Percentiles rank a stretch among this genome's conserved stretches.
Evolutionary conservation across 1,140 invertebrate species (phyloP).

Genomic region (Drosophila lowei): DNA sequence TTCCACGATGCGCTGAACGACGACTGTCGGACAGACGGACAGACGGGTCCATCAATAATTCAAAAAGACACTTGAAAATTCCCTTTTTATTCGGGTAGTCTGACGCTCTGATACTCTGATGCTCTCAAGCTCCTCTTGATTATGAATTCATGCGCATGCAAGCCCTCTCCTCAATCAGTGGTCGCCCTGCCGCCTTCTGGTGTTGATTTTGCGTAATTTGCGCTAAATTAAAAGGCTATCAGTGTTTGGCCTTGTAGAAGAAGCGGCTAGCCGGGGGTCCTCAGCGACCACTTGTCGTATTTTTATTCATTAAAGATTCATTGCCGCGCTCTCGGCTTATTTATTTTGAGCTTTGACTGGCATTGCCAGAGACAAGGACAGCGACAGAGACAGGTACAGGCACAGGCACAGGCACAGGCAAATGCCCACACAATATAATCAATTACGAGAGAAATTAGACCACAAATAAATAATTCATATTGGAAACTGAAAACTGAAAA

Average conservation of each 20-base stretch:
- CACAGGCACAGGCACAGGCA: constrained; percentile 9
- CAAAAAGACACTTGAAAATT: constrained; percentile 70
- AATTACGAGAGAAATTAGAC: constrained; percentile 14
- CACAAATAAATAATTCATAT: constrained; percentile 19
- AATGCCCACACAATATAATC: constrained; percentile 1
- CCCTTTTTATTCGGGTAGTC: constrained; percentile 52
- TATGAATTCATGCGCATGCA: constrained; percentile 72
- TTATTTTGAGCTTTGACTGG: constrained; percentile 19
- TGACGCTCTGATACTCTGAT: constrained; percentile 12
- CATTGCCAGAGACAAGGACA: constrained; percentile 6
- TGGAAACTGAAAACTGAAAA: too few species aligned
- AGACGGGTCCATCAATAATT: constrained; percentile 67
- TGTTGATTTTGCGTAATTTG: constrained; percentile 79
- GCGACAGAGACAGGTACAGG: neutral
- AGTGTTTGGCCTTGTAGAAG: constrained; percentile 24
- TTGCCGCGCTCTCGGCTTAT: constrained; percentile 19
- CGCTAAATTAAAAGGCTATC: constrained; percentile 76
- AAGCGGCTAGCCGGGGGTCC: constrained; percentile 10
- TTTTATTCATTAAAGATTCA: constrained; percentile 76
- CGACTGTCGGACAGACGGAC: too few species aligned
- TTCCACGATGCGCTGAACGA: constrained; percentile 36
- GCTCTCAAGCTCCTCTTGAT: constrained; percentile 25
- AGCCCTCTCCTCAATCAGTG: constrained; percentile 64
- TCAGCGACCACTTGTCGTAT: constrained; percentile 55
- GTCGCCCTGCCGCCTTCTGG: constrained; percentile 30